Percentiles rank a stretch among this genome's conserved stretches.
These are phyloP conservation scores for Calidris pugnax DNA, from an alignment of 2,113 vertebrate species.

Conservation along the genomic window DNA sequence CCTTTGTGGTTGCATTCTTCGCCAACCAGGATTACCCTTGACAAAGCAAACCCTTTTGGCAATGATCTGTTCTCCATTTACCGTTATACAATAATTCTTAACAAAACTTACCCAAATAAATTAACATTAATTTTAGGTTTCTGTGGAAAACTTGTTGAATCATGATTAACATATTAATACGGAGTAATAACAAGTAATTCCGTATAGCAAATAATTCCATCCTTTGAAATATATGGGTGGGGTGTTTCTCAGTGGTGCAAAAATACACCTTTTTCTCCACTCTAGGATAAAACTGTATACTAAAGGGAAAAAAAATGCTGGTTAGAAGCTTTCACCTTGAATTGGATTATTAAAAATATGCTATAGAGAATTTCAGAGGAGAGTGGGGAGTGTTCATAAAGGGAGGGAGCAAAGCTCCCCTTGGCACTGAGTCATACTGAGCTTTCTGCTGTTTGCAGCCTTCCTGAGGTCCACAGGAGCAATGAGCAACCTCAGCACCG, in stretches of 20 bases:
- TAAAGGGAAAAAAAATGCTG: neutral
- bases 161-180: neutral
- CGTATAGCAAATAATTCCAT: neutral
- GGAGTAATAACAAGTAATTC: neutral
- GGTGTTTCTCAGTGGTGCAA: neutral
- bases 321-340: neutral
- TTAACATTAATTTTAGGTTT: neutral
- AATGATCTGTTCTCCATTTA: neutral
- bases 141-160: neutral
- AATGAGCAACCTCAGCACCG: neutral
- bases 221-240: neutral
- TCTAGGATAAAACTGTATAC: neutral
- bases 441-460: neutral
- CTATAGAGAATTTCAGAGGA: neutral
- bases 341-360: neutral
- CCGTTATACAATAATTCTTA: neutral
- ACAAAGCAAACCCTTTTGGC: neutral
- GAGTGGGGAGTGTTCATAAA: neutral
- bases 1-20: fast-evolving
- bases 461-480: neutral
- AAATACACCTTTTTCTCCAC: neutral
- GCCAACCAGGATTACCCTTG: neutral
- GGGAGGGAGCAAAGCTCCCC: neutral
- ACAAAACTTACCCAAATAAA: neutral
- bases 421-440: neutral